phyloP scores from a whole-genome alignment of 2,113 vertebrate genomes.

The Dryoscopus gambensis region DNA sequence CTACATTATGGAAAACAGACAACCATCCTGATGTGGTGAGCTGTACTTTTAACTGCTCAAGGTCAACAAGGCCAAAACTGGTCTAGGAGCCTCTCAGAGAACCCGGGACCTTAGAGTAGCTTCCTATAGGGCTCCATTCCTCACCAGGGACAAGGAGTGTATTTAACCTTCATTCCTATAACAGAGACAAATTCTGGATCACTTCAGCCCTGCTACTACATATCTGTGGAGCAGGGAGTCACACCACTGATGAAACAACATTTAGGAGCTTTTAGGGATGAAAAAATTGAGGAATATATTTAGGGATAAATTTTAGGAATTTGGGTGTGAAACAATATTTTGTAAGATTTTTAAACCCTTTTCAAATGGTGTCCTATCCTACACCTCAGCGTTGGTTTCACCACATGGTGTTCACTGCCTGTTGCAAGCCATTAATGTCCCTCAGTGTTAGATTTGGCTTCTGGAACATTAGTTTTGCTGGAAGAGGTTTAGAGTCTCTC shows the following conservation, averaged over 20 bases:
- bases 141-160: background rate
- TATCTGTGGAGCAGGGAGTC: background rate
- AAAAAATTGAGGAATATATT: background rate
- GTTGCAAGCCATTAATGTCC: background rate
- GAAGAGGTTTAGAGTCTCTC: background rate
- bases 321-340: background rate
- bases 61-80: background rate
- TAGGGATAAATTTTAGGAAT: background rate
- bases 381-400: background rate
- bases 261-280: background rate
- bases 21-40: background rate
- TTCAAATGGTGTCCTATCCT: background rate
- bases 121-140: background rate
- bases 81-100: background rate
- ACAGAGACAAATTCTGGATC: background rate
- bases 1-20: background rate
- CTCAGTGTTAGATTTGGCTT: background rate
- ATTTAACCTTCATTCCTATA: background rate
- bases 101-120: accelerated
- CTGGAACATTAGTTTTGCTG: background rate
- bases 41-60: background rate
- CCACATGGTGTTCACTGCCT: background rate
- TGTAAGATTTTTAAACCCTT: background rate
- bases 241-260: background rate
- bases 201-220: background rate